These are phyloP conservation scores for Drosophila mauritiana DNA, from an alignment of 1,140 invertebrate species.

Conservation along the genomic window DNA sequence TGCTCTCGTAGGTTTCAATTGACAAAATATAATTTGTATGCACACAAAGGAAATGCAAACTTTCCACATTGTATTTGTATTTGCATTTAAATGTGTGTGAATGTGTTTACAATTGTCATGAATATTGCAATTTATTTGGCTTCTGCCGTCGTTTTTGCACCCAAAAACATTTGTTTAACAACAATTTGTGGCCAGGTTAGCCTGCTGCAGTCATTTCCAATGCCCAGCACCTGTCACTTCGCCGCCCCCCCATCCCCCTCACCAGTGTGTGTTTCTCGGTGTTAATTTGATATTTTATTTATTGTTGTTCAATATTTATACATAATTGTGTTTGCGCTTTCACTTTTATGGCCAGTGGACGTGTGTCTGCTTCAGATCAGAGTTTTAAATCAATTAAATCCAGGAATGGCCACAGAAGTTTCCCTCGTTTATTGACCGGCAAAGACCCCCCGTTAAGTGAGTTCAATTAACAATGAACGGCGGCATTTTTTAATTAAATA, in stretches of 20 bases:
- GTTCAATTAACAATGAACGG: constrained; percentile 18
- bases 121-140: constrained; percentile 80
- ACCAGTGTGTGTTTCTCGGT: constrained; percentile 44
- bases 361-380: constrained; percentile 35
- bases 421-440: constrained; percentile 6
- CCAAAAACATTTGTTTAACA: constrained; percentile 64
- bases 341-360: constrained; percentile 39
- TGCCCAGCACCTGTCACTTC: constrained; percentile 18
- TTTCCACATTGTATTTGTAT: constrained; percentile 55
- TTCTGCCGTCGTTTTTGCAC: constrained; percentile 61
- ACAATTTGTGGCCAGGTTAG: constrained; percentile 61
- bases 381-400: constrained; percentile 64
- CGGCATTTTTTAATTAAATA: constrained; percentile 31
- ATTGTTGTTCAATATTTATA: constrained; percentile 78
- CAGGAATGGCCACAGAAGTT: constrained; percentile 13
- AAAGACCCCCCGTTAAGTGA: constrained; percentile 21
- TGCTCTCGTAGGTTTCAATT: constrained; percentile 30
- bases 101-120: constrained; percentile 78
- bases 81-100: constrained; percentile 43
- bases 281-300: constrained; percentile 84
- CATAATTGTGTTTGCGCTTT: constrained; percentile 71
- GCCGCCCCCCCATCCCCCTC: neutral
- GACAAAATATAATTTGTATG: constrained; percentile 61
- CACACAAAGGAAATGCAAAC: constrained; percentile 73
- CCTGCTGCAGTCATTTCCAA: constrained; percentile 6